Percentiles rank a stretch among this genome's conserved stretches.
These are phyloP conservation scores for Yoshiicerus persimilis DNA, from an alignment of 1,140 invertebrate genomes.

Conservation along the genomic window DNA sequence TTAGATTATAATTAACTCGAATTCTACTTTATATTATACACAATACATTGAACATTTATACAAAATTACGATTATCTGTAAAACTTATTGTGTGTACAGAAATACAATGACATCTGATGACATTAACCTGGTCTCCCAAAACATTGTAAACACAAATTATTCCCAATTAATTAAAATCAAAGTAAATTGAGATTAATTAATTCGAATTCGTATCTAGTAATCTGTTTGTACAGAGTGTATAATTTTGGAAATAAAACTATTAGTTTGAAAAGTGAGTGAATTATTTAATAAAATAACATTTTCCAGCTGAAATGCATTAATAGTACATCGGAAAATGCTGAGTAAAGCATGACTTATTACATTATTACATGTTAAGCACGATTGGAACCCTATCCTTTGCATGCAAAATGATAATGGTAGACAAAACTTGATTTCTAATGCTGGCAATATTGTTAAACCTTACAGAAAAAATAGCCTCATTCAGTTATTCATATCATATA, in stretches of 20 bases:
- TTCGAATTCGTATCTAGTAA: not conserved
- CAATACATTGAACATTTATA: not conserved
- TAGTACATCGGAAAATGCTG: no score
- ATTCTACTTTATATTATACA: not conserved
- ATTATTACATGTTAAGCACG: no score
- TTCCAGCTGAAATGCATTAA: no score
- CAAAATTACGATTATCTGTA: not conserved
- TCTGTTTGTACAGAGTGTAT: constrained; percentile 16
- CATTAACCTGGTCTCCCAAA: not conserved
- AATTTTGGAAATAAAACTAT: constrained; percentile 19
- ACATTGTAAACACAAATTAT: not conserved
- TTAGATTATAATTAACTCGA: not conserved
- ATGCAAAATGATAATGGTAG: no score
- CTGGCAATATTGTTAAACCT: no score
- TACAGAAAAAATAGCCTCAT: no score
- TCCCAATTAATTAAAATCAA: no score
- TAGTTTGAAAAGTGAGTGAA: not conserved
- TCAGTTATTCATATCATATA: no score
- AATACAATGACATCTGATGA: not conserved
- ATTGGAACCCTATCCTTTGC: no score
- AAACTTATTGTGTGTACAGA: not conserved
- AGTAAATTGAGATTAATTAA: not conserved
- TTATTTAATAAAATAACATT: no score
- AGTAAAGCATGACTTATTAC: no score
- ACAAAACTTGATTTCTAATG: no score